A percentile compares a stretch with the other conserved stretches of the same genome.
Conservation (phyloP, 1,140 invertebrate species). For the Atopsyche davidsoni region DNA sequence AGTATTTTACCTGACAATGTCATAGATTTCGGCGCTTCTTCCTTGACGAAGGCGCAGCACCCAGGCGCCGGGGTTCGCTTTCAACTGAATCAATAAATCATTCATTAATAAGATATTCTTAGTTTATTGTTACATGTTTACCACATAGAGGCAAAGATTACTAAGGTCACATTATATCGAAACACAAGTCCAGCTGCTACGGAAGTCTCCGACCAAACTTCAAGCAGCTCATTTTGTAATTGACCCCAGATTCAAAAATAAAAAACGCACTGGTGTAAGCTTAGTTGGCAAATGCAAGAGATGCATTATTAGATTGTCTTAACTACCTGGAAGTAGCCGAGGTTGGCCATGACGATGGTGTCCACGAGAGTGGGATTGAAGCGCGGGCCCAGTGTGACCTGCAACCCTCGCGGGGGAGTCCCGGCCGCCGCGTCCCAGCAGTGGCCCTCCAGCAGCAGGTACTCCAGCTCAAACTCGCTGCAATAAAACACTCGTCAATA, state of each 20-base stretch:
- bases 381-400: slow-evolving; percentile 90
- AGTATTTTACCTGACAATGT: slow-evolving; percentile 60
- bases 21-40: slow-evolving; percentile 90
- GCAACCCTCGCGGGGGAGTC: slow-evolving; percentile 91
- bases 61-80: slow-evolving; percentile 97
- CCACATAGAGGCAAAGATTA: too few relatives aligned
- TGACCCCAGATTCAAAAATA: too few relatives aligned
- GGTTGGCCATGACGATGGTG: slow-evolving; percentile 99
- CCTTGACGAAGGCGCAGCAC: slow-evolving; percentile 80
- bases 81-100: slow-evolving; percentile 57
- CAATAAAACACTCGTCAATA: slow-evolving; percentile 33
- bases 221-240: too few relatives aligned
- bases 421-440: slow-evolving; percentile 90
- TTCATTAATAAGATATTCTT: too few relatives aligned
- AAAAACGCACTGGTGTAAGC: too few relatives aligned
- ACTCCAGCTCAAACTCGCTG: slow-evolving; percentile 88
- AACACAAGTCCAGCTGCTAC: too few relatives aligned
- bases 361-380: slow-evolving; percentile 74
- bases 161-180: too few relatives aligned
- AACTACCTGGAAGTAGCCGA: slow-evolving; percentile 90
- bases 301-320: too few relatives aligned
- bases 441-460: slow-evolving; percentile 90
- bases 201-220: too few relatives aligned
- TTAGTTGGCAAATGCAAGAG: too few relatives aligned
- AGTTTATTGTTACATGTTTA: too few relatives aligned